Conservation (phyloP, 2,888 invertebrate species). For the Melanargia galathea region DNA sequence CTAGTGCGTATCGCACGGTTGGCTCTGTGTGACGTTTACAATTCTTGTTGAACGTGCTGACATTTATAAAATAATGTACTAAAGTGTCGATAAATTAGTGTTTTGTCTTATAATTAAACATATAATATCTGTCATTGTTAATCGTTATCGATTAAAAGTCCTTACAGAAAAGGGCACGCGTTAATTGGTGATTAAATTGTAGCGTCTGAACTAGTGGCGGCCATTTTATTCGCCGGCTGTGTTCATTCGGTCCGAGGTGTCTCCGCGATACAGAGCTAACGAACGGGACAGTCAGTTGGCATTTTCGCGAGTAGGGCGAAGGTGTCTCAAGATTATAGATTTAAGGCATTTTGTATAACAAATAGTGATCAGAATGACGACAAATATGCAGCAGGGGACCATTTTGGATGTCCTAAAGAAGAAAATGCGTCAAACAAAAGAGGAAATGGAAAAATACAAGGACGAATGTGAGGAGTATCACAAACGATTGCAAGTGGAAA, state of each 20-base stretch:
- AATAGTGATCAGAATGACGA: slow-evolving; percentile 87
- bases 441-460: slow-evolving; percentile 99
- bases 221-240: slow-evolving; percentile 81
- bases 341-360: slow-evolving; percentile 65
- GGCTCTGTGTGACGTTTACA: slow-evolving; percentile 68
- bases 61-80: slow-evolving; percentile 55
- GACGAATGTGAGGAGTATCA: slow-evolving; percentile 98
- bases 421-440: slow-evolving; percentile 99
- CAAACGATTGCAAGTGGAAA: slow-evolving; percentile 96
- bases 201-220: slow-evolving; percentile 72
- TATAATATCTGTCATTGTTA: slow-evolving; percentile 42
- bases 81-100: slow-evolving; percentile 56
- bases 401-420: slow-evolving; percentile 98
- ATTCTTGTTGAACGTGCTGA: slow-evolving; percentile 58
- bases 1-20: slow-evolving; percentile 60
- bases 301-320: slow-evolving; percentile 80
- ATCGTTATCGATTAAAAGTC: slow-evolving; percentile 45
- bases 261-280: slow-evolving; percentile 74
- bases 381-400: slow-evolving; percentile 95
- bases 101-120: slow-evolving; percentile 45
- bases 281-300: slow-evolving; percentile 78
- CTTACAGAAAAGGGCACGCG: slow-evolving; percentile 50
- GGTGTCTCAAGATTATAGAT: slow-evolving; percentile 78
- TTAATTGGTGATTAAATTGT: slow-evolving; percentile 63
- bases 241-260: slow-evolving; percentile 80